Evolutionary conservation across 2,888 invertebrate species (phyloP), one percentile per base, ranked within the genome.

Genomic region (Drymonia ruficornis): DNA sequence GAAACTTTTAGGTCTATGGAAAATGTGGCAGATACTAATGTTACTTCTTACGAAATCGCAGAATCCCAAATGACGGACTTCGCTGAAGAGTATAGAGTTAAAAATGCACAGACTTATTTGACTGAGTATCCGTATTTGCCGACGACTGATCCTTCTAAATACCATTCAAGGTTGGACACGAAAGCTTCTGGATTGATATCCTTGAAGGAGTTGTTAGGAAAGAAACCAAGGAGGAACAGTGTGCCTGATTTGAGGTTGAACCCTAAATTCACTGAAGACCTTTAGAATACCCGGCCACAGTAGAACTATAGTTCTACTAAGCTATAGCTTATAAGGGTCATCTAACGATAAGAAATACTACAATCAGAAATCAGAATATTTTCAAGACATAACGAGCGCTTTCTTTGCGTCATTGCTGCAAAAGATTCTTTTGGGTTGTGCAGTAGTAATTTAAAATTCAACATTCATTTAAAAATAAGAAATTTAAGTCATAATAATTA

Each of bases 1-100:
- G 93, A 92, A 72, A 81, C 93, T 0, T 93, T 93, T 60, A 85
- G 85, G 63, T 93, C 93, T 1, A 92, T 93, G 89, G 93, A 93
- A 72, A 92, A 91, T 61, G 64, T 93, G 46, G 65, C 83, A 12
- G 82, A 86, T 57, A 81, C 67, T 19, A 84, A 82, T 61, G 65
- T 87, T 5, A 88, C 81, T 67, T 84, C 91, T 0, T 93, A 91
- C 65, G 92, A 91, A 59, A 82, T 90, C 47, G 80, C 87, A 0
- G 75, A 83, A 4, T 77, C 88, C 8, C 86, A 90, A 53, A 61
- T 87, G 5, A 81, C 72, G 11, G 86, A 91, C 44, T 87, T 89
- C 53, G 80, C 83, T 28, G 82, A 84, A 55, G 87, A 88, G 46
- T 86, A 84, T 54, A 76, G 80, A 48, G 75, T 82, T 15, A 85